phyloP scores from a whole-genome alignment of 2,113 vertebrate genomes.

The Neoarius graeffei region DNA sequence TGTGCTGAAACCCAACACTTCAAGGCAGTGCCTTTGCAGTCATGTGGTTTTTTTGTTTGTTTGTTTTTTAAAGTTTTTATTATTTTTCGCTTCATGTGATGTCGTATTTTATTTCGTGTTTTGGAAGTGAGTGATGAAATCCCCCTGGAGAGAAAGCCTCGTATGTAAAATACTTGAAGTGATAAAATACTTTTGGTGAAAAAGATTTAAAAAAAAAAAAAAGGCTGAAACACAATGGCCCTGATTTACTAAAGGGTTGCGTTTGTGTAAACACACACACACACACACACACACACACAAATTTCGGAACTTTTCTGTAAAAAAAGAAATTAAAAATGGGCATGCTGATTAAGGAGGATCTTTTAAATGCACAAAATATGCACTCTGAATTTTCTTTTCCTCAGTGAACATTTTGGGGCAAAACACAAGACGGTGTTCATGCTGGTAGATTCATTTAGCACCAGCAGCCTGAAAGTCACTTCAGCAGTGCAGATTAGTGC shows the following conservation, averaged over 20 bases:
- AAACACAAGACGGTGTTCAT: neutral
- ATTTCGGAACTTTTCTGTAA: neutral
- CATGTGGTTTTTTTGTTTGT: slow-evolving; percentile 19
- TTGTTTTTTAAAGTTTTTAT: neutral
- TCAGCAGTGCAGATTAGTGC: neutral
- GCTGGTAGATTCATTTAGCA: neutral
- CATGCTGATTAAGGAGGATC: neutral
- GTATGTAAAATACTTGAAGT: slow-evolving; percentile 37
- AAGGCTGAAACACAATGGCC: slow-evolving; percentile 1
- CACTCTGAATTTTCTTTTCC: neutral
- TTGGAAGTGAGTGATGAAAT: slow-evolving; percentile 40
- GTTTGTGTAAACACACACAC: neutral
- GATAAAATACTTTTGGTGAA: slow-evolving; percentile 42
- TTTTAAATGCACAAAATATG: neutral
- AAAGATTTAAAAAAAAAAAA: slow-evolving; percentile 53
- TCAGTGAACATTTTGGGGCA: neutral
- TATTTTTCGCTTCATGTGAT: slow-evolving; percentile 16
- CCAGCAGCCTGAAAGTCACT: slow-evolving; percentile 21
- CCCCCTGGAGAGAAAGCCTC: slow-evolving; percentile 7
- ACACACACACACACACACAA: neutral
- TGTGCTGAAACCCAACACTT: slow-evolving; percentile 55
- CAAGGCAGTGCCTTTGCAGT: slow-evolving; percentile 60
- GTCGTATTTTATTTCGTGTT: slow-evolving; percentile 32
- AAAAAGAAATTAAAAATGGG: neutral
- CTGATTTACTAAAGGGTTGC: slow-evolving; percentile 23